phyloP scores from a whole-genome alignment of 1,140 invertebrate genomes.

The Ceratosolen solmsi region DNA sequence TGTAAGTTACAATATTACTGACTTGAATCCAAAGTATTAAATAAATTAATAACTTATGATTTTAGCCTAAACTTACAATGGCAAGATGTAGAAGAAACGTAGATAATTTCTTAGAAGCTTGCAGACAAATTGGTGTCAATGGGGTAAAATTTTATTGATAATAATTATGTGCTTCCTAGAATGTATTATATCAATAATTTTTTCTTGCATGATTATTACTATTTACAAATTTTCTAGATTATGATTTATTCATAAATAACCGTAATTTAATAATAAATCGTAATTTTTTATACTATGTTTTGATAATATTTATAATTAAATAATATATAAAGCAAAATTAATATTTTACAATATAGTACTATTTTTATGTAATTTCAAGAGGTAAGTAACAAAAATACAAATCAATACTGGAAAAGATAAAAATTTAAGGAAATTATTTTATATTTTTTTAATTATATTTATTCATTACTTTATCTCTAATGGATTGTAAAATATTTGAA shows the following conservation, averaged over 20 bases:
- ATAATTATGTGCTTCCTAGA: neutral
- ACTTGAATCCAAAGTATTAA: neutral
- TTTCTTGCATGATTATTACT: constrained; percentile 10
- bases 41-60: constrained; percentile 29
- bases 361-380: neutral
- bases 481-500: constrained; percentile 1
- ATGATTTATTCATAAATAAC: no score
- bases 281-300: no score
- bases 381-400: neutral
- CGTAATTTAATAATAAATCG: neutral
- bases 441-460: neutral
- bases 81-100: constrained; percentile 94
- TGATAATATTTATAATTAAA: neutral
- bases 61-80: constrained; percentile 93
- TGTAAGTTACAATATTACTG: constrained; percentile 76
- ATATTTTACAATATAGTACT: no score
- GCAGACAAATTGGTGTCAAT: constrained; percentile 92
- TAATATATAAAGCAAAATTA: no score
- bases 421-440: no score
- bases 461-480: neutral
- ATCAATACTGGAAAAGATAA: no score
- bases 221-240: neutral
- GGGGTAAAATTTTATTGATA: constrained; percentile 78
- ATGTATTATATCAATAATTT: neutral
- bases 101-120: constrained; percentile 95